Percentiles rank a stretch among this genome's conserved stretches.
Conservation (phyloP, 2,888 invertebrate genomes). For the Philopedon plagiatum region DNA sequence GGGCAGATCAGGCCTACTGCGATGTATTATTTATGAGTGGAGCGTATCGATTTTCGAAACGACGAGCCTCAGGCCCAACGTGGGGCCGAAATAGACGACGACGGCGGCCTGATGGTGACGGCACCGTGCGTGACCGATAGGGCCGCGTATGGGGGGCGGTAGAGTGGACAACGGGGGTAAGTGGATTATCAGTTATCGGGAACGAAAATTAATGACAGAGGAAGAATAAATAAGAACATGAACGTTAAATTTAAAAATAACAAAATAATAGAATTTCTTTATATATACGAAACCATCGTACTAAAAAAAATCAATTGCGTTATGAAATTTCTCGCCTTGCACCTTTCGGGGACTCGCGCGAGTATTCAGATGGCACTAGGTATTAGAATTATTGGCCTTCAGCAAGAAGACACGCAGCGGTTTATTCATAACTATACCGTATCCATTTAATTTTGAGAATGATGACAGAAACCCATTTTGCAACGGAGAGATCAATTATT, state of each 20-base stretch:
- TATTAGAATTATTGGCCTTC: too few species aligned
- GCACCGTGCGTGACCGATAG: conserved; percentile 45
- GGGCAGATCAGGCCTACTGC: conserved; percentile 51
- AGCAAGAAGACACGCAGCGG: too few species aligned
- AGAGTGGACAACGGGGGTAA: conserved; percentile 47
- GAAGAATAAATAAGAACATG: background rate
- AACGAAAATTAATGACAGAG: conserved; percentile 39
- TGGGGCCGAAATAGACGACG: conserved; percentile 28
- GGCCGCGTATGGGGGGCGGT: conserved; percentile 40
- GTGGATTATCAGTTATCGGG: conserved; percentile 44
- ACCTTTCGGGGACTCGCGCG: too few species aligned
- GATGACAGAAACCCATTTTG: too few species aligned
- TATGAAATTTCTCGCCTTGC: too few species aligned
- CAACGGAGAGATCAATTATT: too few species aligned
- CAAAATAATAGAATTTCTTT: too few species aligned
- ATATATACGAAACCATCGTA: too few species aligned
- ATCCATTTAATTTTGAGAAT: too few species aligned
- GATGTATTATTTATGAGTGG: conserved; percentile 62
- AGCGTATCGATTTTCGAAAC: conserved; percentile 59
- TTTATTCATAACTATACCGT: too few species aligned
- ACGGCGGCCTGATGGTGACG: conserved; percentile 43
- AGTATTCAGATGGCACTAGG: too few species aligned
- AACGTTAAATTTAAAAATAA: background rate
- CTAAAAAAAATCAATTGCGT: too few species aligned
- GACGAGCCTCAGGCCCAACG: conserved; percentile 35